phyloP scores from a whole-genome alignment of 1,140 invertebrate genomes.

The Bombus fervidus region DNA sequence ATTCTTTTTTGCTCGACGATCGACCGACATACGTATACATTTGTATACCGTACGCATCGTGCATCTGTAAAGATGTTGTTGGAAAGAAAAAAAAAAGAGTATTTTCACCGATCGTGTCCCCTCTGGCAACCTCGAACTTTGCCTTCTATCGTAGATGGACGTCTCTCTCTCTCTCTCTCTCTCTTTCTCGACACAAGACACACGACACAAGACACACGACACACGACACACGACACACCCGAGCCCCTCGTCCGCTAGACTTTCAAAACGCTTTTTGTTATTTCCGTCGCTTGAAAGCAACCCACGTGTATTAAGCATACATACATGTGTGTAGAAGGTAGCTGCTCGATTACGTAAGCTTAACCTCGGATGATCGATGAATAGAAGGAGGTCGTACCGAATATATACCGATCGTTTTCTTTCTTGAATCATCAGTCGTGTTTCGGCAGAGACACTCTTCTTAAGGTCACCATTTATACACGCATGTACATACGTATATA shows the following conservation, averaged over 20 bases:
- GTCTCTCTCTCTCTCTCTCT: too few species aligned
- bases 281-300: constrained; percentile 18
- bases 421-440: not conserved
- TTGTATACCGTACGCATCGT: not conserved
- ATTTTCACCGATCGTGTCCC: not conserved
- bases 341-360: constrained; percentile 7
- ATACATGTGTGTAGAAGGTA: not conserved
- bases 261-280: constrained; percentile 22
- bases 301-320: not conserved
- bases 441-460: not conserved
- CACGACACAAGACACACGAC: not conserved
- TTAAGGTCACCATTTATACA: not conserved
- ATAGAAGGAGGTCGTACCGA: not conserved
- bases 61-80: too few species aligned
- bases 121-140: not conserved
- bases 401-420: not conserved
- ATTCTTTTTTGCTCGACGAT: not conserved
- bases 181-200: too few species aligned
- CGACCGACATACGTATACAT: not conserved
- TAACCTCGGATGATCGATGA: constrained; percentile 21
- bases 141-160: not conserved
- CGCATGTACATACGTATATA: not conserved
- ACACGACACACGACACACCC: not conserved
- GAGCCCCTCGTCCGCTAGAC: not conserved
- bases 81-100: not conserved